Evolutionary conservation across 2,797 vertebrate genomes (phyloP).

Genomic region (Vultur gryphus): DNA sequence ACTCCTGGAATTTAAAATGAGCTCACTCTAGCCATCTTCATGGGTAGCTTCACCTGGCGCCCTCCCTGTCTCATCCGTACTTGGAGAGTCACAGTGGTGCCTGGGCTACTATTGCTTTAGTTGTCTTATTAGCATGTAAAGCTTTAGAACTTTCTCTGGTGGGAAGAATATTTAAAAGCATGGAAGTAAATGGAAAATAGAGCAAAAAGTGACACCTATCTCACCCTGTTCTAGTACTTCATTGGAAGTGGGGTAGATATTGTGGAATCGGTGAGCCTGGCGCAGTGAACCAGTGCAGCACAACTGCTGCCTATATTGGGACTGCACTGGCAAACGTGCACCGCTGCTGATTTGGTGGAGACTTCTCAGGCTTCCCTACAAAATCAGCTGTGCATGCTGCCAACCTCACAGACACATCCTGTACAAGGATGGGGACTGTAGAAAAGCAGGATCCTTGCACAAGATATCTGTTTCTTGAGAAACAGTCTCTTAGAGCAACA

Average conservation of each 20-base stretch:
- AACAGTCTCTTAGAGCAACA: background rate
- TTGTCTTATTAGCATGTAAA: background rate
- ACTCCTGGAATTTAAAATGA: background rate
- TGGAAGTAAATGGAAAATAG: background rate
- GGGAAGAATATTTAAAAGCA: background rate
- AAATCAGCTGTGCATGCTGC: background rate
- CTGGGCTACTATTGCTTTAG: background rate
- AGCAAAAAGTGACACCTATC: background rate
- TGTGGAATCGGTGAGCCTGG: background rate
- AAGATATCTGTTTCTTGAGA: background rate
- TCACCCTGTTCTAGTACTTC: background rate
- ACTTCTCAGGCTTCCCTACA: background rate
- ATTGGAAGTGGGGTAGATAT: background rate
- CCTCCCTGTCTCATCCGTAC: fast-evolving
- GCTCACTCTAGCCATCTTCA: background rate
- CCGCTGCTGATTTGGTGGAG: background rate
- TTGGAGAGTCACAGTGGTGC: background rate
- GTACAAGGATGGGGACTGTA: background rate
- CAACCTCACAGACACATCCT: background rate
- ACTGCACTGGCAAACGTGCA: background rate
- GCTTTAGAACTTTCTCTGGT: background rate
- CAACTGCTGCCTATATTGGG: background rate
- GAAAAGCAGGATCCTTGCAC: background rate
- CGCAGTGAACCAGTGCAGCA: background rate
- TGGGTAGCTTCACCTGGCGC: background rate